Evolutionary conservation across 2,113 vertebrate species (phyloP).

Genomic region (Podarcis raffonei): DNA sequence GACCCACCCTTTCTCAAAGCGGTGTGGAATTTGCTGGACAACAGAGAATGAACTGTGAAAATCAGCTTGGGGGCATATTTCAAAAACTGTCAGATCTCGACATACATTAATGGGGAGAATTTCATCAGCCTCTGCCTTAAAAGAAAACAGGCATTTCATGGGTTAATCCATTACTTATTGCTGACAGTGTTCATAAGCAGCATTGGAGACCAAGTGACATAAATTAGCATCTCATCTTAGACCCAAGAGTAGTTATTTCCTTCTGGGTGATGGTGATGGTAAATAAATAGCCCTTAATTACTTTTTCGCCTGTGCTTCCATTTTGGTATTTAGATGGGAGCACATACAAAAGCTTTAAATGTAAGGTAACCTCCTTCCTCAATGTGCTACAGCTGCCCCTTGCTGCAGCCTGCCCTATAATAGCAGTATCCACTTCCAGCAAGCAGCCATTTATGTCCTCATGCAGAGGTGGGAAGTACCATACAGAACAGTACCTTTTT

Average conservation of each 20-base stretch:
- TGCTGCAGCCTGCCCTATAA: neutral
- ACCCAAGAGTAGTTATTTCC: neutral
- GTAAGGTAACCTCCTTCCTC: neutral
- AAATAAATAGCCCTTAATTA: neutral
- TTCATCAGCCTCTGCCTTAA: neutral
- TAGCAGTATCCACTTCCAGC: neutral
- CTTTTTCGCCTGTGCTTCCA: neutral
- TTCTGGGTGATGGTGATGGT: neutral
- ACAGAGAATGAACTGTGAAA: neutral
- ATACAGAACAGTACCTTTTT: neutral
- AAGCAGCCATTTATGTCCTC: neutral
- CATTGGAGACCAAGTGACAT: neutral
- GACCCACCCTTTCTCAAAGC: neutral
- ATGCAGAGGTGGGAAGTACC: neutral
- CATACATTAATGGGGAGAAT: neutral
- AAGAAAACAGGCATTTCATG: neutral
- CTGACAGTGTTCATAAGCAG: neutral
- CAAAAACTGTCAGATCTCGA: neutral
- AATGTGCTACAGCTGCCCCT: neutral
- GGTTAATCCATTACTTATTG: neutral
- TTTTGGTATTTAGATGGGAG: neutral
- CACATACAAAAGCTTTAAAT: neutral
- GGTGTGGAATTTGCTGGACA: neutral
- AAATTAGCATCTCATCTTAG: constrained; percentile 1
- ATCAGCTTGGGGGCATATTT: neutral